Evolutionary conservation across 2,888 invertebrate species (phyloP), one percentile per base, ranked within the genome.

Genomic region (Calameuta idolon): DNA sequence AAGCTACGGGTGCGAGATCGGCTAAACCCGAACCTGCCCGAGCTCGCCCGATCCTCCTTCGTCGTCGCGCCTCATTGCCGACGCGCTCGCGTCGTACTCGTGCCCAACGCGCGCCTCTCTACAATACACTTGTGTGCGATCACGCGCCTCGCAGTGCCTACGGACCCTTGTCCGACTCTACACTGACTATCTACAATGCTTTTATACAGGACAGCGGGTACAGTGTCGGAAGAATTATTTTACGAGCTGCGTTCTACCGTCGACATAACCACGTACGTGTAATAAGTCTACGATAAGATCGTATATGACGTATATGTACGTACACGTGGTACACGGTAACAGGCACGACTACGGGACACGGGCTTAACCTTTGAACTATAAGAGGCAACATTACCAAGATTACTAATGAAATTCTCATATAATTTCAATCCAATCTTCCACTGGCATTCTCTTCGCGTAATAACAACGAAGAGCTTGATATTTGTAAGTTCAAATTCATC

Each of bases 41-140:
- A 76, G 23, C 76, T 34, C 1, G 15, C 30, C 34, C 74, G 74
- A 12, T 12, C 30, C 4, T 35, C 9, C 31, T 35, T 34, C 34
- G 34, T 35, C 33, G 30, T 34, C 37, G 37, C 71, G 31, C 31
- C 31, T 34, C 71, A 76, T 79, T 79, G 76, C 76, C 76, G 69
- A 37, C 76, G 68, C 40, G 76, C 86, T 86, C 84, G 84, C 84
- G 83, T 82, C 83, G 80, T 82, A 83, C 84, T 87, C 87, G 87
- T 88, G 89, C 86, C 87, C 80, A 85, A 83, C 86, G 84, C 85
- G 85, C 83, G 86, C 84, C 84, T 82, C 71, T 31, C 31, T 33
- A 33, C 71, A 71, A 71, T 33, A 30, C 71, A 33, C 31, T 12
- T 33, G 71, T 34, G 74, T 35, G 74, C 74, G 34, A 34, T 30